Conservation (phyloP, 2,888 invertebrate genomes). For the Euplagia quadripunctaria region DNA sequence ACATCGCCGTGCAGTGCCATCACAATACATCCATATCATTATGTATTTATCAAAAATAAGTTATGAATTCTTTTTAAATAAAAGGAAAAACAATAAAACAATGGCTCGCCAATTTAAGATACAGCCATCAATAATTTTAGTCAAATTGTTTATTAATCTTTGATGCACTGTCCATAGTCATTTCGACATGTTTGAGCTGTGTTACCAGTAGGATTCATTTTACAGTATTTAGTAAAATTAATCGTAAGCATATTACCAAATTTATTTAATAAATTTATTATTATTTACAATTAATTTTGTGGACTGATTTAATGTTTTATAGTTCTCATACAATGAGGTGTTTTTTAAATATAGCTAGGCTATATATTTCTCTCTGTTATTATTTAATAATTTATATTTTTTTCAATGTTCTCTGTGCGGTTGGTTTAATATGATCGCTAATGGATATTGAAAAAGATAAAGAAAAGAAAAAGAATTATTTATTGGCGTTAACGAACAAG, state of each 20-base stretch:
- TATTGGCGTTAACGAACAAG: neutral
- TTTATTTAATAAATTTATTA: slow-evolving; percentile 42
- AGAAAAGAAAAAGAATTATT: neutral
- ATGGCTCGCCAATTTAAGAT: too few species aligned
- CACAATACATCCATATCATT: too few species aligned
- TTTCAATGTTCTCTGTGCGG: neutral
- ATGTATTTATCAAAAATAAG: neutral
- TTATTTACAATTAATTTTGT: slow-evolving; percentile 24
- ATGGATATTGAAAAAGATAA: neutral
- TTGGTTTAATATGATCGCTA: slow-evolving; percentile 21
- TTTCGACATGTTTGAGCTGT: too few species aligned
- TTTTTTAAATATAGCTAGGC: slow-evolving; percentile 48
- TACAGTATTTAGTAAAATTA: slow-evolving; percentile 8
- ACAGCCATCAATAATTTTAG: too few species aligned
- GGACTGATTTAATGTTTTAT: slow-evolving; percentile 49
- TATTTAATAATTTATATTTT: slow-evolving; percentile 21
- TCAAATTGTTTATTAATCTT: too few species aligned
- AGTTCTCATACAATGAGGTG: slow-evolving; percentile 60
- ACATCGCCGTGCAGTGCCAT: too few species aligned
- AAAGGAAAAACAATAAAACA: neutral
- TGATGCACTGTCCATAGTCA: too few species aligned
- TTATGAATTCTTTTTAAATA: neutral
- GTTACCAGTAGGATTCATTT: too few species aligned
- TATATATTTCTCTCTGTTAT: slow-evolving; percentile 25
- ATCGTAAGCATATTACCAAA: slow-evolving; percentile 44